These are phyloP conservation scores for Drosophila repleta DNA, from an alignment of 1,140 invertebrate species.

Conservation along the genomic window DNA sequence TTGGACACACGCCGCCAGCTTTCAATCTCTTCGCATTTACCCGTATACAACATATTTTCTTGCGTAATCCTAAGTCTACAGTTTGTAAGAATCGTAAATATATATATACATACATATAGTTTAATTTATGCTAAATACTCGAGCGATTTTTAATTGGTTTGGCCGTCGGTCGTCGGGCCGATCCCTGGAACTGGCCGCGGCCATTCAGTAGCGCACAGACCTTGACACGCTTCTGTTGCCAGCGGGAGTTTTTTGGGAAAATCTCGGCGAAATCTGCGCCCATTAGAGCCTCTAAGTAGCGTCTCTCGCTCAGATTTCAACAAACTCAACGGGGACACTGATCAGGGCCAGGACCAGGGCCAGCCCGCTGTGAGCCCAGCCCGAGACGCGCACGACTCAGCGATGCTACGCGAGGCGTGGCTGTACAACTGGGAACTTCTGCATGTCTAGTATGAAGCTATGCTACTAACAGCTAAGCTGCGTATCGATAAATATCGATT, in stretches of 20 bases:
- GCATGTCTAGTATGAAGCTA: no score
- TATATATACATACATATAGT: no score
- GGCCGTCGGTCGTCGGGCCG: not conserved
- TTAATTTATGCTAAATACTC: constrained; percentile 9
- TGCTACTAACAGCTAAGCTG: no score
- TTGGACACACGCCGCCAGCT: not conserved
- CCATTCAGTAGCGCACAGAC: constrained; percentile 65
- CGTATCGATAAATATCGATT: no score
- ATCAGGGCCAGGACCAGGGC: no score
- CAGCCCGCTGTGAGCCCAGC: constrained; percentile 42
- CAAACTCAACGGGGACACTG: constrained; percentile 63
- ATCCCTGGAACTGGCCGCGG: not conserved
- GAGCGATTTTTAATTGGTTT: not conserved
- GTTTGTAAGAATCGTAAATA: constrained; percentile 2
- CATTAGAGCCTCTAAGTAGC: constrained; percentile 77
- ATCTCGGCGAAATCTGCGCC: constrained; percentile 28
- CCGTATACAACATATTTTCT: not conserved
- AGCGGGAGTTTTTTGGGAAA: constrained; percentile 55
- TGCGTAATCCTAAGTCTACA: not conserved
- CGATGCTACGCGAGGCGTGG: not conserved
- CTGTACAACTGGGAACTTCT: no score
- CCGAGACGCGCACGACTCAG: constrained; percentile 19
- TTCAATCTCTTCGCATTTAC: constrained; percentile 8
- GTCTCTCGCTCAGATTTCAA: constrained; percentile 66
- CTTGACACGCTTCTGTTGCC: constrained; percentile 81